These are phyloP conservation scores for Sicus ferrugineus DNA, from an alignment of 2,888 invertebrate species.

Conservation along the genomic window DNA sequence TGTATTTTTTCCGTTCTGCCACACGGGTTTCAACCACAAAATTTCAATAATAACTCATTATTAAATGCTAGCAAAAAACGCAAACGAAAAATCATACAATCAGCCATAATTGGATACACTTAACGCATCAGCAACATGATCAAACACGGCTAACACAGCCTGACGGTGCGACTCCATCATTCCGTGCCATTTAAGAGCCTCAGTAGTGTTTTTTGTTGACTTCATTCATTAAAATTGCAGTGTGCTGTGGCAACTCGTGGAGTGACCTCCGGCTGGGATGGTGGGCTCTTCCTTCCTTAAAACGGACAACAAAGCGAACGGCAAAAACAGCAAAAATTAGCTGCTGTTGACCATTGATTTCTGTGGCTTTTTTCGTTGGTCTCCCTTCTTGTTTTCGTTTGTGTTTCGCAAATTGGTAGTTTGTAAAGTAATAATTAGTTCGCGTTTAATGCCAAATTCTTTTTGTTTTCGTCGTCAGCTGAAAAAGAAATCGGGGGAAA, in stretches of 20 bases:
- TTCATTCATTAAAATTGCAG: conserved; percentile 35
- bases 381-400: no score
- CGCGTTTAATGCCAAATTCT: conserved; percentile 39
- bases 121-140: conserved; percentile 29
- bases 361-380: conserved; percentile 33
- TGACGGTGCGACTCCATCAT: conserved; percentile 8
- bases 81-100: conserved; percentile 21
- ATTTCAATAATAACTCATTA: conserved; percentile 16
- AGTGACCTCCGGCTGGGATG: background rate
- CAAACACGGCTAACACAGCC: conserved; percentile 20
- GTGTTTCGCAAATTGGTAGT: conserved; percentile 54
- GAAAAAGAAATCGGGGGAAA: background rate
- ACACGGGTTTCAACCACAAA: conserved; percentile 1
- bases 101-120: conserved; percentile 30
- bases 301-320: background rate
- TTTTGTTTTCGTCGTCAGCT: conserved; percentile 11
- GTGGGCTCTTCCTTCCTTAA: background rate
- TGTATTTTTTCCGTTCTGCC: background rate
- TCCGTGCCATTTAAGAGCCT: conserved; percentile 20
- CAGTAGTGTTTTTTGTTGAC: conserved; percentile 33
- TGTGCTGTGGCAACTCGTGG: background rate
- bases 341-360: conserved; percentile 25
- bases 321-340: background rate
- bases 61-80: background rate
- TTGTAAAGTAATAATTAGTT: conserved; percentile 58